Percentiles rank a stretch among this genome's conserved stretches.
Conservation (phyloP, 2,888 invertebrate species). For the Mythimna lalbum region DNA sequence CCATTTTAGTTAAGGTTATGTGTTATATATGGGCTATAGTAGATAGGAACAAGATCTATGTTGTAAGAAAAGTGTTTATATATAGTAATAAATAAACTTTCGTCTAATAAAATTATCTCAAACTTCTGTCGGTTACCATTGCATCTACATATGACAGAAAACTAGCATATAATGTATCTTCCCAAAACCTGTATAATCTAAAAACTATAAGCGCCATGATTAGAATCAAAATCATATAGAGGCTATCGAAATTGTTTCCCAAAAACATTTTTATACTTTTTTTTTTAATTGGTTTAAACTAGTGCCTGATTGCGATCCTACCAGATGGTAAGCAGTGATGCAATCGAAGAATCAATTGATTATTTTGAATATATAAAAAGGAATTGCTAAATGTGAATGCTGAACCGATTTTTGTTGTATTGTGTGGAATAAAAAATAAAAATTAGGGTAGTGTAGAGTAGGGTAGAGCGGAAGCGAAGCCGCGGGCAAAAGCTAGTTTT, state of each 20-base stretch:
- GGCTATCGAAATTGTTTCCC: not conserved
- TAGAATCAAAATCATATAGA: too few relatives aligned
- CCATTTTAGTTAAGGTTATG: slow-evolving; percentile 34
- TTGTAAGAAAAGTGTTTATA: slow-evolving; percentile 22
- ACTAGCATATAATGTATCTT: not conserved
- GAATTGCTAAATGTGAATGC: too few relatives aligned
- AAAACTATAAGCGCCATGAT: too few relatives aligned
- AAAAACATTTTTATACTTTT: not conserved
- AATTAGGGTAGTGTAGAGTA: too few relatives aligned
- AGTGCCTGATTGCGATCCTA: too few relatives aligned
- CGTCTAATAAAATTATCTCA: not conserved
- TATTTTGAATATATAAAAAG: too few relatives aligned
- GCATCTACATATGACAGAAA: not conserved
- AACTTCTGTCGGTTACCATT: not conserved
- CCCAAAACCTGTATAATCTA: not conserved
- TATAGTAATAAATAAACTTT: not conserved
- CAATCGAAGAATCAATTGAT: not conserved
- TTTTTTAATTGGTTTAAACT: too few relatives aligned
- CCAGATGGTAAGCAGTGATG: too few relatives aligned
- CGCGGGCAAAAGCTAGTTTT: too few relatives aligned
- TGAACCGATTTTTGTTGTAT: too few relatives aligned
- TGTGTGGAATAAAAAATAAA: too few relatives aligned
- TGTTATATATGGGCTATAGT: slow-evolving; percentile 18
- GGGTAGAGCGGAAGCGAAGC: too few relatives aligned
- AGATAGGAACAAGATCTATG: slow-evolving; percentile 26